A percentile compares a stretch with the other conserved stretches of the same genome.
Evolutionary conservation across 2,113 vertebrate genomes (phyloP).

Genomic region (Colius striatus): DNA sequence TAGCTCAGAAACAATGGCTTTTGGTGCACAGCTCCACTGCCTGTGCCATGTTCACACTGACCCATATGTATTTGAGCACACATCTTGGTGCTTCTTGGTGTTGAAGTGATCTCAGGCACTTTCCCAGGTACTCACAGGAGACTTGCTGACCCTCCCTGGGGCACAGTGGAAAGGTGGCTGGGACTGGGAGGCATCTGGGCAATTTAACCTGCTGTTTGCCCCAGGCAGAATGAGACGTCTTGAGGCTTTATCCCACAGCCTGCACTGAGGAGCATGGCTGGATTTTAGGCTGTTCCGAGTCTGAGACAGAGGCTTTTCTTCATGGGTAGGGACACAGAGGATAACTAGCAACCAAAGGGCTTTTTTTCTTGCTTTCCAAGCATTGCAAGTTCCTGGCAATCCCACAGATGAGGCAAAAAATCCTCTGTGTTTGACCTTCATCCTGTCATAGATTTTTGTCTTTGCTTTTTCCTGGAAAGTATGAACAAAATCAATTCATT

Average conservation of each 20-base stretch:
- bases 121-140: neutral
- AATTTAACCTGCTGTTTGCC: neutral
- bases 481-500: neutral
- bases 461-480: neutral
- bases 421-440: neutral
- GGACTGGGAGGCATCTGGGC: neutral
- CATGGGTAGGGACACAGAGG: neutral
- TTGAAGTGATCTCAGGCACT: neutral
- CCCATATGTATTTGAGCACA: neutral
- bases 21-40: neutral
- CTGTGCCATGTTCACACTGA: fast-evolving
- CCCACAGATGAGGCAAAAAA: neutral
- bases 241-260: neutral
- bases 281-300: neutral
- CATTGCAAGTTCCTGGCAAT: neutral
- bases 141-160: neutral
- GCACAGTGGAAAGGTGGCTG: fast-evolving
- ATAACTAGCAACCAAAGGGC: neutral
- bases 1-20: neutral
- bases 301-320: neutral
- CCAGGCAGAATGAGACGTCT: neutral
- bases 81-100: neutral
- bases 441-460: neutral
- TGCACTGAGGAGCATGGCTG: neutral
- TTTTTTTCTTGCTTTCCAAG: neutral